phyloP scores from a whole-genome alignment of 2,113 vertebrate genomes.

The Picathartes gymnocephalus region DNA sequence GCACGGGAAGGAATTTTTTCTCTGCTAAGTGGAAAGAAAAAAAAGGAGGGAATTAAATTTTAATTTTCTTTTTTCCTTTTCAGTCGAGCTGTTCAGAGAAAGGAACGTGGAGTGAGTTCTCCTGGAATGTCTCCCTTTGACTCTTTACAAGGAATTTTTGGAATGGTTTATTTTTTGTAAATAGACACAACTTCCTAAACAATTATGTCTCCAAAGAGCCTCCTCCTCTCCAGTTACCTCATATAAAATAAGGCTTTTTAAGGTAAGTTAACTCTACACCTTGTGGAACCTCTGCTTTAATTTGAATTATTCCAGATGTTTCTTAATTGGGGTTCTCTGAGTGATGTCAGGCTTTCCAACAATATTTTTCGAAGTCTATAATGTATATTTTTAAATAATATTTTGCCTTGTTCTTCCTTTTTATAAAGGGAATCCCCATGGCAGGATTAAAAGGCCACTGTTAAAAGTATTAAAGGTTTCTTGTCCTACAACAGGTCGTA shows the following conservation, averaged over 20 bases:
- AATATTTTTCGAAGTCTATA: background rate
- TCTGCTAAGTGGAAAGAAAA: background rate
- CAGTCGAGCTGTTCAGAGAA: background rate
- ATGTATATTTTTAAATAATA: background rate
- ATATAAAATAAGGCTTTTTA: background rate
- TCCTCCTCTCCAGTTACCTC: background rate
- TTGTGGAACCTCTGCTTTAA: background rate
- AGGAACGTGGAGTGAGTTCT: background rate
- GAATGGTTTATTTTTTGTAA: background rate
- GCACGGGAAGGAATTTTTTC: background rate
- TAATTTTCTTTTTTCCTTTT: background rate
- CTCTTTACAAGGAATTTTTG: background rate
- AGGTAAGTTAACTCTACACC: background rate
- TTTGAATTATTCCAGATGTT: background rate
- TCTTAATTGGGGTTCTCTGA: background rate
- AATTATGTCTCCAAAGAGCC: background rate
- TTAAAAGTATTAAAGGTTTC: background rate
- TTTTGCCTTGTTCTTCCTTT: background rate
- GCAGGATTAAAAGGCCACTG: background rate
- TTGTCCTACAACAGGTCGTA: fast-evolving
- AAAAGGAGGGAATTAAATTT: fast-evolving
- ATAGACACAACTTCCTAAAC: background rate
- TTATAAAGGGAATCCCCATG: background rate
- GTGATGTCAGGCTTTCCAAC: background rate
- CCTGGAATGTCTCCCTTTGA: background rate